A percentile compares a stretch with the other conserved stretches of the same genome.
Evolutionary conservation across 2,113 vertebrate species (phyloP).

Genomic region (Pseudorectes ferrugineus): DNA sequence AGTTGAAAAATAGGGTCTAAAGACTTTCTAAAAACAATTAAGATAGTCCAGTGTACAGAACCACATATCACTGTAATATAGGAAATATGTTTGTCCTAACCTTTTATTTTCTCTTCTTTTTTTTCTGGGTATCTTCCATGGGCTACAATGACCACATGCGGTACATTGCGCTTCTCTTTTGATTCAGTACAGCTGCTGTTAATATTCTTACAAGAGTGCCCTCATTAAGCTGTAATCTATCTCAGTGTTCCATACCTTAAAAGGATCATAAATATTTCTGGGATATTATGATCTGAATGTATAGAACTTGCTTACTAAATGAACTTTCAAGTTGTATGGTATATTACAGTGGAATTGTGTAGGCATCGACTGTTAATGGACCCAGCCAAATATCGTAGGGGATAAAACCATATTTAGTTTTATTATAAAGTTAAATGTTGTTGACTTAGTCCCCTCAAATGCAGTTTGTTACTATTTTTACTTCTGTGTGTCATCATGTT

Average conservation of each 20-base stretch:
- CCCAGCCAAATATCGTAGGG: not conserved
- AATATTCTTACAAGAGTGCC: not conserved
- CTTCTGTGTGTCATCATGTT: not conserved
- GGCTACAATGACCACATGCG: not conserved
- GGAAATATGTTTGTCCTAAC: not conserved
- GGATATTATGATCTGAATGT: not conserved
- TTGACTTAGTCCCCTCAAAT: not conserved
- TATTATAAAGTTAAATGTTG: not conserved
- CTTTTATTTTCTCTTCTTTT: not conserved
- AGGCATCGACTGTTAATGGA: not conserved
- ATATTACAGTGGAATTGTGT: not conserved
- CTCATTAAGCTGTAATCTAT: not conserved
- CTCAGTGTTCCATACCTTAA: not conserved
- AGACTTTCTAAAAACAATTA: not conserved
- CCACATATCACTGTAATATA: not conserved
- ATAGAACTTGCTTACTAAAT: not conserved
- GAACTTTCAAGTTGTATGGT: not conserved
- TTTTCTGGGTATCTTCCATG: not conserved
- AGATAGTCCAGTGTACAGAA: not conserved
- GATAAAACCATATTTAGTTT: not conserved
- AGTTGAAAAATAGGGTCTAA: not conserved
- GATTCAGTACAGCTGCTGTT: not conserved
- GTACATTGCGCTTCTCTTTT: not conserved
- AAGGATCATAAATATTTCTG: not conserved
- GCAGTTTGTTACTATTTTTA: slow-evolving; percentile 11